Percentiles rank a stretch among this genome's conserved stretches.
Conservation (phyloP, 2,113 vertebrate genomes). For the Cyrtonyx montezumae region DNA sequence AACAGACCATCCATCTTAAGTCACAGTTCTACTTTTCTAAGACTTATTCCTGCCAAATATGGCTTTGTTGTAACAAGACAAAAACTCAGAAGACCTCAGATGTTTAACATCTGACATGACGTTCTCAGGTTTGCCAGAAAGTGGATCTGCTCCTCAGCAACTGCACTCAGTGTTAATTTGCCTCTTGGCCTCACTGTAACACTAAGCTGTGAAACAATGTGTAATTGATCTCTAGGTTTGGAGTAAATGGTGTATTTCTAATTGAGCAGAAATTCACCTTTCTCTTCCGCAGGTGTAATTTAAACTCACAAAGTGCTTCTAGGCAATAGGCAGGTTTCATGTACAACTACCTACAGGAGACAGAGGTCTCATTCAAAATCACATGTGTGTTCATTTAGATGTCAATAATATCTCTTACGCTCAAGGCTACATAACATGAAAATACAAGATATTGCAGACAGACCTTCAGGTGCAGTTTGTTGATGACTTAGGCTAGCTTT, state of each 20-base stretch:
- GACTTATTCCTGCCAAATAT: neutral
- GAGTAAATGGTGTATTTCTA: neutral
- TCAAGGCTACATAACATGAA: neutral
- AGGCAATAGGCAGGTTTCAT: neutral
- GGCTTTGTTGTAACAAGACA: slow-evolving; percentile 13
- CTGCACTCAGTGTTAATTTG: neutral
- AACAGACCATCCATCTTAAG: neutral
- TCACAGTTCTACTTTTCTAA: neutral
- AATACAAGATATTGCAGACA: neutral
- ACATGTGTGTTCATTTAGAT: neutral
- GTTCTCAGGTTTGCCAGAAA: neutral
- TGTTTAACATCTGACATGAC: neutral
- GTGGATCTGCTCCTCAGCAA: neutral
- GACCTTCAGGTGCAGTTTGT: neutral
- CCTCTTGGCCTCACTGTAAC: neutral
- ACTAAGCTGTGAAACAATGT: neutral
- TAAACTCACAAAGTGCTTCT: neutral
- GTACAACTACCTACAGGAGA: neutral
- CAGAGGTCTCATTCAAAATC: neutral
- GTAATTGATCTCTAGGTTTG: neutral
- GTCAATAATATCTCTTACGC: neutral
- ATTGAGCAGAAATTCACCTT: neutral
- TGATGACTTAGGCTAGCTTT: neutral
- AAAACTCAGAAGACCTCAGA: neutral
- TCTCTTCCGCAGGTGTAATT: neutral